phyloP scores from a whole-genome alignment of 1,140 invertebrate genomes.

The Bombus confusus region DNA sequence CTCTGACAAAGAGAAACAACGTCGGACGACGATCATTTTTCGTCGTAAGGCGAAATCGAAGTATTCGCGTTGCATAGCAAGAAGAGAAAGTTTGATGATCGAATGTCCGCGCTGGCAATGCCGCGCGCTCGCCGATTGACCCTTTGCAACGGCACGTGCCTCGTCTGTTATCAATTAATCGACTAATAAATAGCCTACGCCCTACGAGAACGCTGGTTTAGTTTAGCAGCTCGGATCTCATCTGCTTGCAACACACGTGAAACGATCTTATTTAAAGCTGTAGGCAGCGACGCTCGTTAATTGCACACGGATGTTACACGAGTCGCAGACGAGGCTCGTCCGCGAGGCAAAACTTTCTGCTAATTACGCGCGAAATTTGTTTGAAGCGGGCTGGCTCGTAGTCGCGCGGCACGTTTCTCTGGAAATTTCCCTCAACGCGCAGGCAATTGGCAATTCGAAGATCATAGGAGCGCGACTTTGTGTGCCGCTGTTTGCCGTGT shows the following conservation, averaged over 20 bases:
- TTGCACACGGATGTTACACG: neutral
- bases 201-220: constrained; percentile 36
- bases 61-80: neutral
- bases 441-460: too few species aligned
- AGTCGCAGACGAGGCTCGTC: neutral
- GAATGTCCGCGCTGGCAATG: neutral
- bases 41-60: neutral
- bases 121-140: constrained; percentile 63
- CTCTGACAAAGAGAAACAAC: too few species aligned
- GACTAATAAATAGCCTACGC: constrained; percentile 74
- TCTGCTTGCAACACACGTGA: neutral
- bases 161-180: constrained; percentile 71
- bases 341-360: too few species aligned
- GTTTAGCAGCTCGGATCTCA: neutral
- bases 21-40: neutral
- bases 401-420: too few species aligned
- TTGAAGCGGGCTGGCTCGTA: too few species aligned
- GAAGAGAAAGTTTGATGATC: neutral
- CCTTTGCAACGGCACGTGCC: constrained; percentile 65
- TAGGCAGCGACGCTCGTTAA: neutral
- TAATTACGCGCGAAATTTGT: too few species aligned
- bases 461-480: too few species aligned
- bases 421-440: too few species aligned
- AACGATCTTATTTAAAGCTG: neutral
- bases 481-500: too few species aligned